Conservation (phyloP, 2,888 invertebrate genomes). For the Hyles lineata region DNA sequence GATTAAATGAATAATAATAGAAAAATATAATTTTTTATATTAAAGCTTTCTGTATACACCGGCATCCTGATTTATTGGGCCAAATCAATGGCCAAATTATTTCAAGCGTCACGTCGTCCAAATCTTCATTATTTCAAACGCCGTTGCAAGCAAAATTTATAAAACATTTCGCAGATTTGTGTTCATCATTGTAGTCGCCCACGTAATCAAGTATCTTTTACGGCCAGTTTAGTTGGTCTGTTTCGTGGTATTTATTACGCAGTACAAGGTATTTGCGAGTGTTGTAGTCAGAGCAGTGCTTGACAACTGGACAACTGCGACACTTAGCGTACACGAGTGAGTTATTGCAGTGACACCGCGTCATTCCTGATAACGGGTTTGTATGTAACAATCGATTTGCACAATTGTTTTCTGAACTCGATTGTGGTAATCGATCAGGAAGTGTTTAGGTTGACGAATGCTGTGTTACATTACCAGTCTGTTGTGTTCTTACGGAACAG, state of each 20-base stretch:
- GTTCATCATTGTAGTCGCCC: neutral
- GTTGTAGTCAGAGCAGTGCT: constrained; percentile 14
- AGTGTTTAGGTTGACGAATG: neutral
- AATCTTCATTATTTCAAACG: no score
- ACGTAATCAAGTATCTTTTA: constrained; percentile 6
- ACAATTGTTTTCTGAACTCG: constrained; percentile 20
- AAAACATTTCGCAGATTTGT: neutral
- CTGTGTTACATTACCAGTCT: neutral
- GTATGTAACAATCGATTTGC: constrained; percentile 23
- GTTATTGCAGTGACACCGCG: constrained; percentile 11
- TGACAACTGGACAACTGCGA: constrained; percentile 26
- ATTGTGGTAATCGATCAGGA: constrained; percentile 8
- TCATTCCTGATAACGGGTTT: constrained; percentile 17
- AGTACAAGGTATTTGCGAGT: constrained; percentile 21
- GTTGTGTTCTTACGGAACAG: neutral
- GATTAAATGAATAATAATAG: no score
- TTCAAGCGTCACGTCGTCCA: no score
- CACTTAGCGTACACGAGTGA: constrained; percentile 24
- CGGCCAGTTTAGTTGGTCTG: constrained; percentile 35
- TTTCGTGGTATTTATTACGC: constrained; percentile 23
- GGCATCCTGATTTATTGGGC: no score
- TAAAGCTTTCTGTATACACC: no score
- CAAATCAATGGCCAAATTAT: no score
- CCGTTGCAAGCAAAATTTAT: no score
- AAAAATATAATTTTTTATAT: no score